Conservation (phyloP, 1,140 invertebrate genomes). For the Sminthurinus signatus region DNA sequence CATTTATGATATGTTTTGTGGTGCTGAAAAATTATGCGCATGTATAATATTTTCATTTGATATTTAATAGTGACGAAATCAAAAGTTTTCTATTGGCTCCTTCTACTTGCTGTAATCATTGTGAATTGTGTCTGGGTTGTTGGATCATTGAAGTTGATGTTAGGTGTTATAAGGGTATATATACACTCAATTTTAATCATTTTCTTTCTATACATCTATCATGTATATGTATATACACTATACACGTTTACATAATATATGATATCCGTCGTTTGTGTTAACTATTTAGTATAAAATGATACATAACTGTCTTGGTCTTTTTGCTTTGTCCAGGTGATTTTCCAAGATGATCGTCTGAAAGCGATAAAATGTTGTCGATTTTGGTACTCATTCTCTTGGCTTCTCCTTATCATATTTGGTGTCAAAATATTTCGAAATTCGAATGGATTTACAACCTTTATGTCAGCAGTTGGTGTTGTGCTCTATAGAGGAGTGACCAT, state of each 20-base stretch:
- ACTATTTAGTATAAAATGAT: too few species aligned
- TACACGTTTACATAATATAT: neutral
- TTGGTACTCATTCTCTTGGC: constrained; percentile 13
- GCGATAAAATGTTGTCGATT: constrained; percentile 8
- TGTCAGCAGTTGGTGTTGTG: neutral
- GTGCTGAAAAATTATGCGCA: neutral
- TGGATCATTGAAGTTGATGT: constrained; percentile 3
- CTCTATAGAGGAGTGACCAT: constrained; percentile 7
- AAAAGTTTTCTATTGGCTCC: constrained; percentile 6
- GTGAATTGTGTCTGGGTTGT: constrained; percentile 9
- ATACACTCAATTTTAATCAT: too few species aligned
- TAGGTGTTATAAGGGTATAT: constrained; percentile 3
- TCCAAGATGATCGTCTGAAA: constrained; percentile 7
- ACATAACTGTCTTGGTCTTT: too few species aligned
- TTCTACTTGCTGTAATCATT: constrained; percentile 5
- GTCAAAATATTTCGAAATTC: constrained; percentile 13
- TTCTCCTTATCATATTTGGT: constrained; percentile 12
- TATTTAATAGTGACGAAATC: constrained; percentile 6
- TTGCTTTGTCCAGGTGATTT: neutral
- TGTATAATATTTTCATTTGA: neutral
- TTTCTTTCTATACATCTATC: too few species aligned
- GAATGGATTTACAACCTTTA: neutral
- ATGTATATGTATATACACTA: neutral
- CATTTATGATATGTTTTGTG: neutral
- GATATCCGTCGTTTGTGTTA: too few species aligned